A percentile compares a stretch with the other conserved stretches of the same genome.
phyloP scores from a whole-genome alignment of 2,797 vertebrate genomes.

The Chelon labrosus region DNA sequence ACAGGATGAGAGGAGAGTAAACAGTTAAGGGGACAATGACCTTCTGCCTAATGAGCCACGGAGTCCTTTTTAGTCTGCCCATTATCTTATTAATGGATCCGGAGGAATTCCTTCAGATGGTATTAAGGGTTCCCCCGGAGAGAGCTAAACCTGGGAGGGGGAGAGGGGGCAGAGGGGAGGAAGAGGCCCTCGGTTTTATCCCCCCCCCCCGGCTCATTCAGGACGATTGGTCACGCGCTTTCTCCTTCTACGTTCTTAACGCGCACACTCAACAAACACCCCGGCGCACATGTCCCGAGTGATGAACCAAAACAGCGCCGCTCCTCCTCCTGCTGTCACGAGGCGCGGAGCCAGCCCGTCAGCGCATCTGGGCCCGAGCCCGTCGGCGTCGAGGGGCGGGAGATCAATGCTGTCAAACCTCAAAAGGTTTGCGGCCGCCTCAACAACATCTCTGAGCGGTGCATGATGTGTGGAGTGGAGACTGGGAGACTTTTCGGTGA shows the following conservation, averaged over 20 bases:
- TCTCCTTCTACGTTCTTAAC: slow-evolving; percentile 24
- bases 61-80: slow-evolving; percentile 47
- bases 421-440: slow-evolving; percentile 31
- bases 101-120: slow-evolving; percentile 77
- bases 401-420: slow-evolving; percentile 45
- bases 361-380: slow-evolving; percentile 18
- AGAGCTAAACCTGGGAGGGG: slow-evolving; percentile 41
- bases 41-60: slow-evolving; percentile 68
- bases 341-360: slow-evolving; percentile 13
- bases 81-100: slow-evolving; percentile 71
- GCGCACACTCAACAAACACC: slow-evolving; percentile 34
- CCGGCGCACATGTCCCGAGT: slow-evolving; percentile 9
- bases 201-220: slow-evolving; percentile 54
- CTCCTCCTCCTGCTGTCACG: slow-evolving; percentile 6
- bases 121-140: slow-evolving; percentile 67
- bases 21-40: slow-evolving; percentile 61
- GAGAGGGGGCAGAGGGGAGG: background rate
- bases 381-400: slow-evolving; percentile 3
- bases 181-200: slow-evolving; percentile 41
- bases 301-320: slow-evolving; percentile 47
- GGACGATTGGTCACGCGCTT: slow-evolving; percentile 67
- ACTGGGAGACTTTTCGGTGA: background rate
- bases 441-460: slow-evolving; percentile 3
- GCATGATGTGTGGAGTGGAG: slow-evolving; percentile 3
- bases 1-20: slow-evolving; percentile 52